These are phyloP conservation scores for Recurvirostra avosetta DNA, from an alignment of 2,113 vertebrate species.

Conservation along the genomic window DNA sequence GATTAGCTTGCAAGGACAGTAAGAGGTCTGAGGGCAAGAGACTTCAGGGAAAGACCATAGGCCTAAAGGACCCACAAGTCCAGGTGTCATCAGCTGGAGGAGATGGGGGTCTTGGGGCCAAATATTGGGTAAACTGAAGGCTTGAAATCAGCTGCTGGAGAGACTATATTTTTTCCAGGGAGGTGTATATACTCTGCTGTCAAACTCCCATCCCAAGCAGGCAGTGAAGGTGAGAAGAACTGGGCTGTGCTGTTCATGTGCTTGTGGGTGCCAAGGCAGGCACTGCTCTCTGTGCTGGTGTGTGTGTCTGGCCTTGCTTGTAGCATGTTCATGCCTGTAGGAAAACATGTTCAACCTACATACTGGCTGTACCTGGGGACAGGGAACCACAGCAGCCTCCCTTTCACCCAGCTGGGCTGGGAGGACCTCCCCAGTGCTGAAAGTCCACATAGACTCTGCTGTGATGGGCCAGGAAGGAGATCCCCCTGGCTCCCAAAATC, in stretches of 20 bases:
- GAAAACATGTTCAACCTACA: background rate
- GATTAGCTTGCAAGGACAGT: rapidly evolving
- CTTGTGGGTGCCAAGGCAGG: background rate
- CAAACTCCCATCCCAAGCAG: background rate
- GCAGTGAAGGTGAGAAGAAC: background rate
- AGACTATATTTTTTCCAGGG: background rate
- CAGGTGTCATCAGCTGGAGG: background rate
- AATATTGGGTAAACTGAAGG: background rate
- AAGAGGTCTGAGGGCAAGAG: background rate
- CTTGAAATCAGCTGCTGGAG: background rate
- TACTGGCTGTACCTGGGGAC: background rate
- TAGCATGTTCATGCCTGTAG: rapidly evolving
- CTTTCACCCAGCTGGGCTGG: background rate
- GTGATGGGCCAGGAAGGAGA: background rate
- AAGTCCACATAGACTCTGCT: background rate
- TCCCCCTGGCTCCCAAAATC: background rate
- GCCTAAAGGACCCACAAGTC: background rate
- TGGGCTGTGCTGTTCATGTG: background rate
- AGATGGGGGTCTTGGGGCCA: background rate
- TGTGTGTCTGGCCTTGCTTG: background rate
- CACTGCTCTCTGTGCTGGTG: background rate
- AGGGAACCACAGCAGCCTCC: background rate
- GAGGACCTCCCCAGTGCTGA: background rate
- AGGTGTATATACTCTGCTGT: background rate
- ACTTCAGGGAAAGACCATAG: rapidly evolving